phyloP scores from a whole-genome alignment of 2,797 vertebrate genomes.

The Spheniscus humboldti region DNA sequence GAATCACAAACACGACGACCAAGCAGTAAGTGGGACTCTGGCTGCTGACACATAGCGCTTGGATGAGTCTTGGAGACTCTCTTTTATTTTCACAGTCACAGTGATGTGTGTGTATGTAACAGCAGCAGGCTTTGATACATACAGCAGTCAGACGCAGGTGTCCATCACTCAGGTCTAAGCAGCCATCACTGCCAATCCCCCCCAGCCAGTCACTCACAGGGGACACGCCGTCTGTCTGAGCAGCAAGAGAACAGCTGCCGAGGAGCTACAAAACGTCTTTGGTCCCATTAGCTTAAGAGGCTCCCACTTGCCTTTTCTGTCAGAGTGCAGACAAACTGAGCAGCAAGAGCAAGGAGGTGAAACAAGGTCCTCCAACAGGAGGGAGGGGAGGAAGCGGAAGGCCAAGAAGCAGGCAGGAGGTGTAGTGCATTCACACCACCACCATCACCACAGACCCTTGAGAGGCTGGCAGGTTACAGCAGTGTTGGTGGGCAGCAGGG shows the following conservation, averaged over 20 bases:
- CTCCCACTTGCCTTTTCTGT: not conserved
- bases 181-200: not conserved
- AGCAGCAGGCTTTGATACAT: not conserved
- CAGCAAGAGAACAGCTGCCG: not conserved
- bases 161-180: not conserved
- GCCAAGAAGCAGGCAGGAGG: not conserved
- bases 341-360: not conserved
- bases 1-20: not conserved
- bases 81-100: constrained; percentile 8
- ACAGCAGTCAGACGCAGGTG: not conserved
- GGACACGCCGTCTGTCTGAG: not conserved
- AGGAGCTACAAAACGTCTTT: not conserved
- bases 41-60: not conserved
- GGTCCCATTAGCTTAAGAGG: not conserved
- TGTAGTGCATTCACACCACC: not conserved
- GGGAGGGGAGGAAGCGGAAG: not conserved
- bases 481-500: not conserved
- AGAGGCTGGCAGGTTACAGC: not conserved
- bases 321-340: fast-evolving
- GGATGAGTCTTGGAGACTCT: not conserved
- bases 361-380: not conserved
- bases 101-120: not conserved
- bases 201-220: not conserved
- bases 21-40: not conserved
- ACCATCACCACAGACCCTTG: fast-evolving